Percentiles rank a stretch among this genome's conserved stretches.
phyloP scores from a whole-genome alignment of 2,888 invertebrate genomes.

The Dasypolia templi region DNA sequence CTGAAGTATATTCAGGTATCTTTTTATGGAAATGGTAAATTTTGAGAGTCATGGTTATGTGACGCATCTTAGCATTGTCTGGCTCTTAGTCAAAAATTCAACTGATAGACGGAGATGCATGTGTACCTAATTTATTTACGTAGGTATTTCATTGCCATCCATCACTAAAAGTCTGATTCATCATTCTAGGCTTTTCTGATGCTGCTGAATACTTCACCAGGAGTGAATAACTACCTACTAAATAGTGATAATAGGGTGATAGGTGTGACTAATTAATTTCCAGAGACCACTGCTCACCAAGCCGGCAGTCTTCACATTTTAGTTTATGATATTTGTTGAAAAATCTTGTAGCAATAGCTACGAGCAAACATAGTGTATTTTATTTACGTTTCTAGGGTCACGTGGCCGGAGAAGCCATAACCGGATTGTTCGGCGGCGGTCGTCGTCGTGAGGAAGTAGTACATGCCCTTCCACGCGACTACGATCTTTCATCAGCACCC shows the following conservation, averaged over 20 bases:
- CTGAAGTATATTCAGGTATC: neutral
- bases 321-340: neutral
- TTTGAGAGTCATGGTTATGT: slow-evolving; percentile 1
- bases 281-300: neutral
- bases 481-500: slow-evolving; percentile 86
- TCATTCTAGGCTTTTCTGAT: slow-evolving; percentile 23
- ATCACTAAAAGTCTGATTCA: neutral
- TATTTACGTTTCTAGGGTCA: slow-evolving; percentile 92
- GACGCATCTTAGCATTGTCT: slow-evolving; percentile 20
- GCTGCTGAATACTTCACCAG: slow-evolving; percentile 2
- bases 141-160: neutral
- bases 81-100: slow-evolving; percentile 52
- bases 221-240: no score
- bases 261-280: neutral
- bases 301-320: neutral
- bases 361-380: slow-evolving; percentile 16
- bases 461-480: slow-evolving; percentile 79
- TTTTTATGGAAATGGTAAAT: slow-evolving; percentile 16
- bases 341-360: neutral
- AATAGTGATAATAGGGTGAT: neutral
- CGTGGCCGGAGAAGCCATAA: slow-evolving; percentile 96
- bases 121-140: neutral
- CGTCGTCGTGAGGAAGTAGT: slow-evolving; percentile 78
- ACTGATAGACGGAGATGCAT: neutral
- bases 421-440: slow-evolving; percentile 84